These are phyloP conservation scores for Embidobia sp. DNA, from an alignment of 2,888 invertebrate species.

Conservation along the genomic window DNA sequence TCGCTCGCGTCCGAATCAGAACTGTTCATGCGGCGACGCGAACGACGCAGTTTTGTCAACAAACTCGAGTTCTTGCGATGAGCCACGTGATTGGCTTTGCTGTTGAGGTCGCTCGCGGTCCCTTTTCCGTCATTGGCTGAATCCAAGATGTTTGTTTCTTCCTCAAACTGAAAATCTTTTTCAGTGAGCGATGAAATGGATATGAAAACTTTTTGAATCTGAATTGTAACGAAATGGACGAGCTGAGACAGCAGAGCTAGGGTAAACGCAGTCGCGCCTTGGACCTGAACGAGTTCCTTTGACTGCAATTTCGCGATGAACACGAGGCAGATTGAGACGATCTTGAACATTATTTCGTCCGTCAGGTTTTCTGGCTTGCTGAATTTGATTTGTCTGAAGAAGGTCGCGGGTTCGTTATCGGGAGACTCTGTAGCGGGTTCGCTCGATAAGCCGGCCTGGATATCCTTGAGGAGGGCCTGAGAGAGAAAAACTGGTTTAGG, in stretches of 20 bases:
- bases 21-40: conserved; percentile 75
- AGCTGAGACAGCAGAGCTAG: conserved; percentile 91
- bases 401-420: conserved; percentile 72
- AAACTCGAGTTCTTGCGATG: conserved; percentile 71
- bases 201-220: conserved; percentile 75
- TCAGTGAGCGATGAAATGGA: conserved; percentile 78
- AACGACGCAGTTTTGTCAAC: conserved; percentile 76
- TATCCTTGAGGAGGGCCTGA: conserved; percentile 74
- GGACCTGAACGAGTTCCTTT: conserved; percentile 89
- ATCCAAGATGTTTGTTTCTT: background rate
- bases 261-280: conserved; percentile 92
- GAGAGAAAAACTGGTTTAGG: conserved; percentile 14
- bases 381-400: conserved; percentile 73
- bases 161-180: conserved; percentile 49
- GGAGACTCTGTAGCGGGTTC: conserved; percentile 67
- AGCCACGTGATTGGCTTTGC: conserved; percentile 25
- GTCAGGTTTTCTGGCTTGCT: conserved; percentile 70
- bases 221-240: conserved; percentile 81
- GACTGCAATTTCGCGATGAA: conserved; percentile 89
- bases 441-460: conserved; percentile 74
- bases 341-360: conserved; percentile 89
- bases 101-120: background rate
- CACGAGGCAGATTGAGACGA: conserved; percentile 90
- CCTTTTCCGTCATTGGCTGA: background rate
- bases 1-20: conserved; percentile 80